These are phyloP conservation scores for Ceratotherium simum DNA, from an alignment of 2,113 vertebrate species.

Conservation along the genomic window DNA sequence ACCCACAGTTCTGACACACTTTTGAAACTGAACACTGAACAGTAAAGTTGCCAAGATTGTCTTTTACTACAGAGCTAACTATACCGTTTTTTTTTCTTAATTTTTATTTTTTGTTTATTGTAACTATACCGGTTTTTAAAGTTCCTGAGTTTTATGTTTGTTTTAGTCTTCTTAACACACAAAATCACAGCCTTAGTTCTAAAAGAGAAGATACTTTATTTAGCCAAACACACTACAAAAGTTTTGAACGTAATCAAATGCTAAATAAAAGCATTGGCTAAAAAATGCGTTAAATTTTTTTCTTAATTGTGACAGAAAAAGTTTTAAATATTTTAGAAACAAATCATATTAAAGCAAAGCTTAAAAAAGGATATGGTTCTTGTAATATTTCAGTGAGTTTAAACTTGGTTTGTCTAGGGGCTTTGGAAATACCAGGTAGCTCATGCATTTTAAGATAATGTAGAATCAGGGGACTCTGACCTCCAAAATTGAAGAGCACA, in stretches of 20 bases:
- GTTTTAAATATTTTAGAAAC: conserved; percentile 73
- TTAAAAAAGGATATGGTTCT: conserved; percentile 83
- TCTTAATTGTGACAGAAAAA: conserved; percentile 52
- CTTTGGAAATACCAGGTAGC: neutral
- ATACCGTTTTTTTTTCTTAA: neutral
- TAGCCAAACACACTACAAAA: conserved; percentile 52
- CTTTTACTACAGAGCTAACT: neutral
- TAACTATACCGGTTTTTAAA: neutral
- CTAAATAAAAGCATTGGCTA: conserved; percentile 77
- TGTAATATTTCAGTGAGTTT: conserved; percentile 75
- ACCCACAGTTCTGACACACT: neutral
- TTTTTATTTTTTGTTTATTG: too few relatives aligned
- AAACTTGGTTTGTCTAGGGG: conserved; percentile 49
- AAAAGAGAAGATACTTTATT: conserved; percentile 77
- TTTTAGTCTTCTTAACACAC: neutral
- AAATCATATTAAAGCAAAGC: conserved; percentile 52
- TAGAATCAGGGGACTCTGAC: conserved; percentile 81
- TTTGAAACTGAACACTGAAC: neutral
- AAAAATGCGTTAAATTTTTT: conserved; percentile 70
- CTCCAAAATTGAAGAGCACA: conserved; percentile 77
- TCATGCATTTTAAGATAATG: conserved; percentile 76
- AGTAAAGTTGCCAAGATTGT: neutral
- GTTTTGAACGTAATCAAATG: conserved; percentile 76
- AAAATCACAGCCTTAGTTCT: neutral
- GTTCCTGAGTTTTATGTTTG: neutral